A percentile compares a stretch with the other conserved stretches of the same genome.
Evolutionary conservation across 2,888 invertebrate species (phyloP).

Genomic region (Limnephilus marmoratus): DNA sequence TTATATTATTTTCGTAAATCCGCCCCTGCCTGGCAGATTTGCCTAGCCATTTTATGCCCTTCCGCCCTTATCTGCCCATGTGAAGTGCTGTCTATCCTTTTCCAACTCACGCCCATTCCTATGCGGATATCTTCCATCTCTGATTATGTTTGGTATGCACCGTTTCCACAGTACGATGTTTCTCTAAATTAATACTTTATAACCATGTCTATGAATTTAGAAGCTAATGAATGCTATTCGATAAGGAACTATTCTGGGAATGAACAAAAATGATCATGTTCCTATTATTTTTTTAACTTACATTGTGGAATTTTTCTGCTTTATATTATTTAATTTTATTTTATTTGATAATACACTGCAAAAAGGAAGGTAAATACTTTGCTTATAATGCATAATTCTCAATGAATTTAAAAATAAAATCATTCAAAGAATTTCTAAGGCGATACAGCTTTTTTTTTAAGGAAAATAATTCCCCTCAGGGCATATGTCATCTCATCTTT

Average conservation of each 20-base stretch:
- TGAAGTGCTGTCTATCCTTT: conserved; percentile 40
- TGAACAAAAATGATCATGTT: too few species aligned
- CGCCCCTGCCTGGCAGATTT: conserved; percentile 58
- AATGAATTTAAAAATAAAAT: too few species aligned
- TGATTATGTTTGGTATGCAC: conserved; percentile 2
- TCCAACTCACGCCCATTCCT: neutral
- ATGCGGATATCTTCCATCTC: conserved; percentile 44
- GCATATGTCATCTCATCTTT: too few species aligned
- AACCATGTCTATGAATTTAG: neutral
- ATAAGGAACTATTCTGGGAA: neutral
- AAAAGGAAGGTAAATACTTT: too few species aligned
- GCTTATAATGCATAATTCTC: too few species aligned
- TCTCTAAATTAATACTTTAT: neutral
- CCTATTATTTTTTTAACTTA: too few species aligned
- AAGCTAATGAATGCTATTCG: conserved; percentile 14
- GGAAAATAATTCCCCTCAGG: too few species aligned
- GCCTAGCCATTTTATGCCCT: conserved; percentile 61
- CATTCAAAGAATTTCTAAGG: too few species aligned
- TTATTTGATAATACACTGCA: too few species aligned
- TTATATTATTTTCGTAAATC: conserved; percentile 22
- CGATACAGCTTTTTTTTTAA: too few species aligned
- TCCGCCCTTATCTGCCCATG: conserved; percentile 68
- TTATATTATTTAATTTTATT: too few species aligned
- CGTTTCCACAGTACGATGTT: neutral
- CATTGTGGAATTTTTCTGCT: too few species aligned